Evolutionary conservation across 2,113 vertebrate genomes (phyloP).

Genomic region (Bos indicus): DNA sequence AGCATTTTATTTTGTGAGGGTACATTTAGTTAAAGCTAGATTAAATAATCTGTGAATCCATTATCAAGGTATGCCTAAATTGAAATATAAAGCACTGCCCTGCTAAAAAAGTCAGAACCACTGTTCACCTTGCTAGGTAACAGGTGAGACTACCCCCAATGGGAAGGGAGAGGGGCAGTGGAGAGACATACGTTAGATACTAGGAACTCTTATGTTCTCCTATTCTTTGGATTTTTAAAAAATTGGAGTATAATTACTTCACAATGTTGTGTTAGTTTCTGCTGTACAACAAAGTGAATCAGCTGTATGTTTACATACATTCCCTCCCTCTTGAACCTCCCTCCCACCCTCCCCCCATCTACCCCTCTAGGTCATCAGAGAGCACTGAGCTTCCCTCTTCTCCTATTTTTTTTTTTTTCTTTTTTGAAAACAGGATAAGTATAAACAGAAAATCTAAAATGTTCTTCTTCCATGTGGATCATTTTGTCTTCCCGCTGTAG

Average conservation of each 20-base stretch:
- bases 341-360: not conserved
- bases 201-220: not conserved
- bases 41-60: not conserved
- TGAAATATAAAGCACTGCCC: not conserved
- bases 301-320: not conserved
- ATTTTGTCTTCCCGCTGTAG: not conserved
- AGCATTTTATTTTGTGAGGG: not conserved
- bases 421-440: not conserved
- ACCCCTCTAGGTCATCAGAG: not conserved
- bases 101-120: not conserved
- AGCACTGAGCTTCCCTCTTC: not conserved
- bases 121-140: not conserved
- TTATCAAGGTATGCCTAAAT: not conserved
- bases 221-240: not conserved
- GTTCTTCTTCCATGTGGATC: accelerated
- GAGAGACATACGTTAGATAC: not conserved
- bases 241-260: not conserved
- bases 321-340: not conserved
- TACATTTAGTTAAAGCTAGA: not conserved
- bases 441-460: not conserved
- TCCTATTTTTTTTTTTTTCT: not conserved
- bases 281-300: not conserved
- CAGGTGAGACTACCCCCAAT: accelerated
- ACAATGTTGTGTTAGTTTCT: not conserved
- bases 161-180: not conserved